phyloP scores from a whole-genome alignment of 64 coral and sea anemone species.

The Acropora yongei region DNA sequence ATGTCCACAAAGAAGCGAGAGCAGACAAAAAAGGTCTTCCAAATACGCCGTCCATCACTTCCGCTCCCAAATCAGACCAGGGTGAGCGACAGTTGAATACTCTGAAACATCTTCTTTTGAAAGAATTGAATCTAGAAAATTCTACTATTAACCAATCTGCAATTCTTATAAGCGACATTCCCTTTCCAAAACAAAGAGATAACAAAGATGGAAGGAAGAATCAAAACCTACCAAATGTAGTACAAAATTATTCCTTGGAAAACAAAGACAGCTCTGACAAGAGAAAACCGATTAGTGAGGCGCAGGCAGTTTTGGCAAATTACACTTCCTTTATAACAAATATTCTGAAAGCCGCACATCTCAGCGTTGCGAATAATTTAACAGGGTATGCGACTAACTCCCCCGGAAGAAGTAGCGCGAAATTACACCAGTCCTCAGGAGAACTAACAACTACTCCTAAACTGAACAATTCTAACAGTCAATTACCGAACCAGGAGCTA shows the following conservation, averaged over 20 bases:
- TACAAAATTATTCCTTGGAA: neutral
- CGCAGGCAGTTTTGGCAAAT: slow-evolving; percentile 4
- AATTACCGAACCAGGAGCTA: neutral
- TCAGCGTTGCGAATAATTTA: slow-evolving; percentile 2
- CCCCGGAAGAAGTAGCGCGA: neutral
- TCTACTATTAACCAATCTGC: slow-evolving; percentile 9
- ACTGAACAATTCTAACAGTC: neutral
- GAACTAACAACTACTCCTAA: neutral
- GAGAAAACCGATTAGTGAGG: neutral
- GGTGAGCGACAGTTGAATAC: neutral
- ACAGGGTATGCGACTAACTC: neutral
- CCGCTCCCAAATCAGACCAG: neutral
- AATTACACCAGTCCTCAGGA: neutral
- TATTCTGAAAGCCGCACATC: slow-evolving; percentile 23
- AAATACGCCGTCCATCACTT: neutral
- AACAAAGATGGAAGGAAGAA: neutral
- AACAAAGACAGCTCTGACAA: neutral
- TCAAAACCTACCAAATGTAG: neutral
- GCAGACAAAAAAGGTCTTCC: neutral
- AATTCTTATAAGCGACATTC: slow-evolving; percentile 31
- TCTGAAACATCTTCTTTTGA: neutral
- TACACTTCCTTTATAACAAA: slow-evolving; percentile 50
- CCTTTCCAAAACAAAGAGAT: slow-evolving; percentile 36
- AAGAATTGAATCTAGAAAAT: slow-evolving; percentile 27
- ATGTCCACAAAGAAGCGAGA: slow-evolving; percentile 3